Evolutionary conservation across 2,888 invertebrate species (phyloP).

Genomic region (Aphelenchoides bicaudatus): DNA sequence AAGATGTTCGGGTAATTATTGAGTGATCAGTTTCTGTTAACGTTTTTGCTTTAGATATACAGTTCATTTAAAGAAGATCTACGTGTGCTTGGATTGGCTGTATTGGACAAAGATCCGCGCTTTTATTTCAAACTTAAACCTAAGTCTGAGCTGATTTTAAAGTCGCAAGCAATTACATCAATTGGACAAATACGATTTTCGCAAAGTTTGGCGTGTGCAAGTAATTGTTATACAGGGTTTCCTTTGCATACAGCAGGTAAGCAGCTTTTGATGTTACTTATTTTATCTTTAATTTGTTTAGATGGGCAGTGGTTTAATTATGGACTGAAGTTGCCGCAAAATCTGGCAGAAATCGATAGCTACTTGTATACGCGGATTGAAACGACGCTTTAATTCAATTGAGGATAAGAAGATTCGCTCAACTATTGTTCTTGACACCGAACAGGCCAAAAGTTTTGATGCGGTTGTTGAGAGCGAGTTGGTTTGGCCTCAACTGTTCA

Average conservation of each 20-base stretch:
- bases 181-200: slow-evolving; percentile 71
- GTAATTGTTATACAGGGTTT: slow-evolving; percentile 76
- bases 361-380: slow-evolving; percentile 69
- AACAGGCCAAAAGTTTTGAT: slow-evolving; percentile 68
- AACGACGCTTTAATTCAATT: slow-evolving; percentile 66
- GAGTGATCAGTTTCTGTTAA: not conserved
- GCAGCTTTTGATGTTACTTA: not conserved
- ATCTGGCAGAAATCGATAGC: slow-evolving; percentile 71
- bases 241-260: slow-evolving; percentile 70
- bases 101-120: slow-evolving; percentile 69
- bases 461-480: slow-evolving; percentile 65
- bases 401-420: slow-evolving; percentile 67
- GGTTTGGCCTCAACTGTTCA: slow-evolving; percentile 69
- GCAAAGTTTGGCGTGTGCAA: slow-evolving; percentile 72
- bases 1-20: slow-evolving; percentile 20
- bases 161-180: slow-evolving; percentile 52
- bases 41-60: slow-evolving; percentile 68
- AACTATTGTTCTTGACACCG: slow-evolving; percentile 74
- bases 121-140: slow-evolving; percentile 65
- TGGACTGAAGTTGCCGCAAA: slow-evolving; percentile 69
- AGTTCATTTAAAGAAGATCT: slow-evolving; percentile 65
- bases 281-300: slow-evolving; percentile 51
- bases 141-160: slow-evolving; percentile 46
- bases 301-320: slow-evolving; percentile 72
- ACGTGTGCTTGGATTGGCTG: slow-evolving; percentile 71